A percentile compares a stretch with the other conserved stretches of the same genome.
These are phyloP conservation scores for Homalodisca vitripennis DNA, from an alignment of 1,140 invertebrate species.

Conservation along the genomic window DNA sequence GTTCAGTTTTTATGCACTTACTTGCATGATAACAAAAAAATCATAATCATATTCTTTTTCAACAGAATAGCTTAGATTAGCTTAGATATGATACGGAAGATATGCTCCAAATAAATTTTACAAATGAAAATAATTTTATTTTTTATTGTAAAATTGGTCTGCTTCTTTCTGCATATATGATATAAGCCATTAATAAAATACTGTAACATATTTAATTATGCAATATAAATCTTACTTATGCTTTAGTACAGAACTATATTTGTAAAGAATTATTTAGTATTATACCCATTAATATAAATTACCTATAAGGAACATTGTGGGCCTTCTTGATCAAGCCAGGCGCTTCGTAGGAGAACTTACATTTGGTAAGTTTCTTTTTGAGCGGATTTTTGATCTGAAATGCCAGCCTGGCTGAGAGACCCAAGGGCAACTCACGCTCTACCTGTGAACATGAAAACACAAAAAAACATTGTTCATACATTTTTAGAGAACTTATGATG, in stretches of 20 bases:
- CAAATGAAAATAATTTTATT: background rate
- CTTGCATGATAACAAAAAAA: too few relatives aligned
- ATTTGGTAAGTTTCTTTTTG: conserved; percentile 57
- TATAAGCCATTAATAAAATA: too few relatives aligned
- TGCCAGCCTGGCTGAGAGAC: conserved; percentile 53
- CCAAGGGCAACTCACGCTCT: conserved; percentile 55
- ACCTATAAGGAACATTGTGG: conserved; percentile 52
- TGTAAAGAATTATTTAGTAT: background rate
- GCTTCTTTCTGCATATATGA: background rate
- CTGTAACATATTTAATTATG: background rate
- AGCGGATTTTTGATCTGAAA: conserved; percentile 71
- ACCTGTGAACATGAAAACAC: conserved; percentile 51
- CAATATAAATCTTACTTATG: background rate
- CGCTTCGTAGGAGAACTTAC: conserved; percentile 66
- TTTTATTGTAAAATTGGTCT: background rate
- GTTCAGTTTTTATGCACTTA: too few relatives aligned
- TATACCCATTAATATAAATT: conserved; percentile 28
- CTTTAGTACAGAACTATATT: background rate
- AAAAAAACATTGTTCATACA: too few relatives aligned
- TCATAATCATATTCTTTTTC: too few relatives aligned
- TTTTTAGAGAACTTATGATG: too few relatives aligned
- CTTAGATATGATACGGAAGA: too few relatives aligned
- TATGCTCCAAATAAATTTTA: background rate
- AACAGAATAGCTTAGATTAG: too few relatives aligned
- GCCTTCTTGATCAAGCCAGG: conserved; percentile 62